These are phyloP conservation scores for human (Homo sapiens) DNA, from an alignment of 2,113 vertebrate genomes.

Conservation along the genomic window GRCh38 chr7:124400001-124400500, in stretches of 20 bases:
- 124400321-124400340: neutral
- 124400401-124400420: neutral
- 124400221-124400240: neutral
- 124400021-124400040: neutral
- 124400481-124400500: neutral
- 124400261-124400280: neutral
- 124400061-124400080: neutral
- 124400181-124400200: neutral
- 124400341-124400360: neutral
- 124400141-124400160: neutral
- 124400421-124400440: neutral
- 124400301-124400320: neutral
- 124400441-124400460: neutral
- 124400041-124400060: neutral
- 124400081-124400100: neutral
- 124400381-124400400: no score
- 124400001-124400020: neutral
- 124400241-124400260: neutral
- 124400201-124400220: neutral
- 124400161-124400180: neutral
- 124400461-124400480: neutral
- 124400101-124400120: neutral
- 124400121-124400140: neutral
- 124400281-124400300: neutral
- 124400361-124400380: neutral